Base-by-base conservation (phyloP, 2,113 vertebrate species). In the Pelusios castaneus region DNA sequence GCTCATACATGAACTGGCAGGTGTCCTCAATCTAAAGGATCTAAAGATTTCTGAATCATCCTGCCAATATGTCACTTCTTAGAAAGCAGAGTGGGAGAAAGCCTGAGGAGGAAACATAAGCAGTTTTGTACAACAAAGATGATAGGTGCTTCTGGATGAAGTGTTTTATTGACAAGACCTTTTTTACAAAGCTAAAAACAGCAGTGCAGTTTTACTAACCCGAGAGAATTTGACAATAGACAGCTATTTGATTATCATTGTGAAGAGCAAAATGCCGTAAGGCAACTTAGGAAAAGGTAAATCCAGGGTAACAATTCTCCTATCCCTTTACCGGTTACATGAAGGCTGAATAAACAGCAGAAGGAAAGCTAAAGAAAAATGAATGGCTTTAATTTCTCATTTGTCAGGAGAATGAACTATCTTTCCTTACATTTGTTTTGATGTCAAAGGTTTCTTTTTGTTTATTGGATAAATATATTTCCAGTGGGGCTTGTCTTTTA, bases 321-420 rank as follows among this genome's bases (percentile, higher is more conserved):
- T 87, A 67, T 49, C 85, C 92, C 4, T 41, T 38, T 38, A 29
- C 9, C 55, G 67, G 63, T 54, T 91, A 93, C 51, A 80, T 22
- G 67, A 90, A 67, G 67, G 85, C 78, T 83, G 90, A 95, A 91
- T 92, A 93, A 94, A 94, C 76, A 79, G 94, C 87, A 89, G 55
- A 75, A 41, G 85, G 93, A 92, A 84, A 51, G 52, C 51, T 82
- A 82, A 97, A 95, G 78, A 89, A 76, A 85, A 80, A 92, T 81
- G 85, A 92, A 88, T 47, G 41, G 3, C 47, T 93, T 43, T 80
- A 34, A 92, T 55, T 80, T 55, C 17, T 38, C n/a, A 70, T 38
- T 38, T 70, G n/a, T 70, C 19, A 70, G n/a, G 60, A 9, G 8
- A 67, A 8, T 14, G 70, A 41, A 94, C 91, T 92, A 93, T 85